These are phyloP conservation scores for Xestobium rufovillosum DNA, from an alignment of 2,888 invertebrate genomes.

Conservation along the genomic window DNA sequence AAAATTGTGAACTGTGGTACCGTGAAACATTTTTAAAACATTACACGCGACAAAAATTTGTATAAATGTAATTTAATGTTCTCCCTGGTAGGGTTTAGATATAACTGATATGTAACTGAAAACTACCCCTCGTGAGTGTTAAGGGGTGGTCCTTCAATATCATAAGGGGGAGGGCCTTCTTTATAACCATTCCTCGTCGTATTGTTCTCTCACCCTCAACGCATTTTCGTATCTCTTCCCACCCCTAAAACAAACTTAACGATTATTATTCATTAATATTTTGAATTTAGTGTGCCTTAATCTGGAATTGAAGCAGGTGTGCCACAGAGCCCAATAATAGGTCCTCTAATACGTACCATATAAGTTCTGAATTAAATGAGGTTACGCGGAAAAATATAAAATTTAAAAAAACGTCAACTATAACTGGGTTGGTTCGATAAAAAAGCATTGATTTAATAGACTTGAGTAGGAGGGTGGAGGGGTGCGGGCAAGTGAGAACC, in stretches of 20 bases:
- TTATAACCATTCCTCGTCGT: conserved; percentile 1
- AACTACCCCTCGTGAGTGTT: neutral
- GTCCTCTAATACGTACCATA: too few species aligned
- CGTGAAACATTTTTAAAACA: conserved; percentile 33
- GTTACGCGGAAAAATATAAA: neutral
- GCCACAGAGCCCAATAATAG: too few species aligned
- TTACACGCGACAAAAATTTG: neutral
- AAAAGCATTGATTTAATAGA: conserved; percentile 6
- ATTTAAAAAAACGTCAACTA: neutral
- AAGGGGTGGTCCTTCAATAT: conserved; percentile 29
- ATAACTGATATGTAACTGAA: conserved; percentile 18
- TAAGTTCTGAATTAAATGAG: neutral
- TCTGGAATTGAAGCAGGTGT: too few species aligned
- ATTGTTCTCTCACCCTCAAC: neutral
- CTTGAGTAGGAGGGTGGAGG: conserved; percentile 23
- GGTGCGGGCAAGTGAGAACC: conserved; percentile 29
- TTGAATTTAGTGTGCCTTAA: conserved; percentile 1
- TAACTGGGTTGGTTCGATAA: neutral
- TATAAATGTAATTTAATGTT: conserved; percentile 6
- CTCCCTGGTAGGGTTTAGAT: conserved; percentile 20
- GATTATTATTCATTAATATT: neutral
- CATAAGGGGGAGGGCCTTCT: conserved; percentile 31
- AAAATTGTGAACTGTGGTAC: conserved; percentile 35
- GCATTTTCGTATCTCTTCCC: neutral
- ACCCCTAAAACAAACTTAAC: neutral